Percentiles rank a stretch among this genome's conserved stretches.
phyloP scores from a whole-genome alignment of 2,797 vertebrate species.

The Clarias laeviceps region DNA sequence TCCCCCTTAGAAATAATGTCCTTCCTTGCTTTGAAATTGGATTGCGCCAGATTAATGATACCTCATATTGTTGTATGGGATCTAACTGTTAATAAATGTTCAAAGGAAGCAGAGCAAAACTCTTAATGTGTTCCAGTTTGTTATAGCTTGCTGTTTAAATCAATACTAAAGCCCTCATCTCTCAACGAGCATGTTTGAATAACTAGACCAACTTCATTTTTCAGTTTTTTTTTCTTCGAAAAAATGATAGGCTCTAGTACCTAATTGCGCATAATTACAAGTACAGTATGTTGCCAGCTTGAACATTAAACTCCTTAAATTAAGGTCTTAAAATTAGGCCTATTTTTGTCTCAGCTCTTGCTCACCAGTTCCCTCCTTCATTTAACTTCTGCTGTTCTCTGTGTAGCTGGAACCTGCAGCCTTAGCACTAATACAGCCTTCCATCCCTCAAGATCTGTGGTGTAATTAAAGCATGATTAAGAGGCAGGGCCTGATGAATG shows the following conservation, averaged over 20 bases:
- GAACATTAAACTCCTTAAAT: constrained; percentile 45
- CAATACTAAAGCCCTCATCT: background rate
- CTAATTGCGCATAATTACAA: constrained; percentile 47
- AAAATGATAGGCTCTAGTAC: constrained; percentile 4
- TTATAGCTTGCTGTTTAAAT: constrained; percentile 6
- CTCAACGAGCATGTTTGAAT: constrained; percentile 18
- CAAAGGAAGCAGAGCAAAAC: constrained; percentile 20
- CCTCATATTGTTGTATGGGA: constrained; percentile 46
- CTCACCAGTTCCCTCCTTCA: constrained; percentile 38
- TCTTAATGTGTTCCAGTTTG: background rate
- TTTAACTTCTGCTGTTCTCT: constrained; percentile 43
- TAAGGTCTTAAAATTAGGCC: constrained; percentile 37
- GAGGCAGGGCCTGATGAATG: constrained; percentile 75
- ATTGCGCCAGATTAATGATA: constrained; percentile 65
- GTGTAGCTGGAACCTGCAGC: constrained; percentile 54
- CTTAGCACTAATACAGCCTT: constrained; percentile 64
- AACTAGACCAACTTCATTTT: constrained; percentile 21
- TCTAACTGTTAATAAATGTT: constrained; percentile 6
- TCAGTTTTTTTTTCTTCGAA: background rate
- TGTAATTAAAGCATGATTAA: constrained; percentile 82
- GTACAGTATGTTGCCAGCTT: constrained; percentile 43
- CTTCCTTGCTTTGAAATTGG: constrained; percentile 68
- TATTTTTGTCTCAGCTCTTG: constrained; percentile 48
- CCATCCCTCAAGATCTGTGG: constrained; percentile 63
- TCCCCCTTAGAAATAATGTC: constrained; percentile 63